Conservation (phyloP, 2,113 vertebrate genomes). For the Himantopus leucocephalus region DNA sequence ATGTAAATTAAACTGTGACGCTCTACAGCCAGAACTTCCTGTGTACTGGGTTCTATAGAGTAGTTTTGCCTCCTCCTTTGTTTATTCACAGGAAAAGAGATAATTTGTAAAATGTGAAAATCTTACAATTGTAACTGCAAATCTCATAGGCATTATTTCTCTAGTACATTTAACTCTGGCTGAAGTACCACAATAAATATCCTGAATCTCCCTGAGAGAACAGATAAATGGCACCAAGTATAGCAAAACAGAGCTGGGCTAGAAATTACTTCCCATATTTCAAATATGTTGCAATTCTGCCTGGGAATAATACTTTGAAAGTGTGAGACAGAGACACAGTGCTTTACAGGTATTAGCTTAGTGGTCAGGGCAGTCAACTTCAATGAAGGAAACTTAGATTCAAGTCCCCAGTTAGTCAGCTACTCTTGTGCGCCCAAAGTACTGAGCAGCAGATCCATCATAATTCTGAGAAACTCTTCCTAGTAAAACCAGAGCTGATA, state of each 20-base stretch:
- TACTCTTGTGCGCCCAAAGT: not conserved
- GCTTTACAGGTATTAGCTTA: not conserved
- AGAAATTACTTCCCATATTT: not conserved
- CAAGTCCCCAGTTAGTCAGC: not conserved
- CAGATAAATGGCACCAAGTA: not conserved
- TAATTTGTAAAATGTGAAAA: not conserved
- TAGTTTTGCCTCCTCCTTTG: not conserved
- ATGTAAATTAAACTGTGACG: not conserved
- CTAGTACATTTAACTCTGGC: not conserved
- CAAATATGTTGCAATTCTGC: not conserved
- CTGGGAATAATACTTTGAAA: not conserved
- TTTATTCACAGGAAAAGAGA: not conserved
- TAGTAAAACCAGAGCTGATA: not conserved
- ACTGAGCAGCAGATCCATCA: not conserved
- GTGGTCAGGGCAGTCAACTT: not conserved
- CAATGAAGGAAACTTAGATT: not conserved
- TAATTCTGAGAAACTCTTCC: not conserved
- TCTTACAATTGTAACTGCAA: not conserved
- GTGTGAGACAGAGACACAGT: not conserved
- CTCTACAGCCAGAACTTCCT: not conserved
- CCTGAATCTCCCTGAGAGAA: not conserved
- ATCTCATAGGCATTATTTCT: not conserved
- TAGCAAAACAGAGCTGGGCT: not conserved
- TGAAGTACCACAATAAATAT: not conserved
- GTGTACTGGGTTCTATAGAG: not conserved